These are phyloP conservation scores for Brienomyrus longianalis DNA, from an alignment of 2,113 vertebrate genomes.

Conservation along the genomic window DNA sequence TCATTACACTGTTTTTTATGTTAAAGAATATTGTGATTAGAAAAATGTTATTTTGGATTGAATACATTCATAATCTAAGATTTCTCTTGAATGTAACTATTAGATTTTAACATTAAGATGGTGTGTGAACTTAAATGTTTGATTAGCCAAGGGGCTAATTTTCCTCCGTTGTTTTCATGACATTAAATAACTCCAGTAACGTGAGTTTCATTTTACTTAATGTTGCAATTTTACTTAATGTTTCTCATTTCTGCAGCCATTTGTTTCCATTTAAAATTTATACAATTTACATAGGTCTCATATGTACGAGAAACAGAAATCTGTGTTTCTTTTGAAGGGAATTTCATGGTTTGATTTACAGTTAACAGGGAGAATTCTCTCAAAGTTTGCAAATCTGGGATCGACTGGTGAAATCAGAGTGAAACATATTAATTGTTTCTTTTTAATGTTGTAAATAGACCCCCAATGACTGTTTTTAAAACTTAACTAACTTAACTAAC, in stretches of 20 bases:
- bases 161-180: neutral
- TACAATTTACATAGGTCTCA: neutral
- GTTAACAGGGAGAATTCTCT: neutral
- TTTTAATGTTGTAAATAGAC: no score
- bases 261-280: neutral
- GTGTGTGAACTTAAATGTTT: neutral
- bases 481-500: constrained; percentile 13
- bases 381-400: neutral
- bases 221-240: neutral
- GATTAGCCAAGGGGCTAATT: neutral
- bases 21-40: neutral
- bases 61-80: neutral
- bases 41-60: neutral
- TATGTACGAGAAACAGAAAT: neutral
- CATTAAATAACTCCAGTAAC: neutral
- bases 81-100: neutral
- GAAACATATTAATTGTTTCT: neutral
- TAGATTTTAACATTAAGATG: neutral
- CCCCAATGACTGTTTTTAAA: neutral
- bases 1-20: neutral
- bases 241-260: neutral
- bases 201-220: neutral
- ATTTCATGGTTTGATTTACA: neutral
- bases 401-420: neutral
- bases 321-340: neutral